Conservation (phyloP, 2,797 vertebrate genomes). For the Chrysocyon brachyurus region DNA sequence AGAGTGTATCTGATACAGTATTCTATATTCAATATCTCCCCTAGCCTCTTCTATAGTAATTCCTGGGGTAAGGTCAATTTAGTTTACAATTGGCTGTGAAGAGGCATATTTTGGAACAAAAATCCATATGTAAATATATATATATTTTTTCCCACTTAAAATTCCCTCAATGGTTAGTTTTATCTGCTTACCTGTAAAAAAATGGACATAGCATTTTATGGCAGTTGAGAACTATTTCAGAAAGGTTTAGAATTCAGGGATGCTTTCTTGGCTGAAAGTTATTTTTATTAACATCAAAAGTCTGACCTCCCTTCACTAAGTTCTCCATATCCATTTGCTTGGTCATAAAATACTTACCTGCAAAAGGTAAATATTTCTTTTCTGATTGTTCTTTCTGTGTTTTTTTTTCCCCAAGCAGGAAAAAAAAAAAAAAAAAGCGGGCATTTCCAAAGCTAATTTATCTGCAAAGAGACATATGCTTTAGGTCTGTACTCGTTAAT, state of each 20-base stretch:
- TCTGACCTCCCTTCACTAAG: constrained; percentile 42
- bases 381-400: constrained; percentile 17
- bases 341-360: constrained; percentile 54
- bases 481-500: constrained; percentile 78
- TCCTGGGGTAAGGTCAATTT: not conserved
- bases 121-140: not conserved
- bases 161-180: not conserved
- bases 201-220: not conserved
- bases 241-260: constrained; percentile 48
- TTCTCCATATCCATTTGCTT: not conserved
- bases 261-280: constrained; percentile 42
- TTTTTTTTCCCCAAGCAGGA: not conserved
- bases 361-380: constrained; percentile 70
- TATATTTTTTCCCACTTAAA: not conserved
- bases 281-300: constrained; percentile 25
- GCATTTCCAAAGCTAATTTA: constrained; percentile 70
- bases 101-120: constrained; percentile 10
- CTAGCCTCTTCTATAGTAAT: not conserved
- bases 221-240: constrained; percentile 33
- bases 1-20: not conserved
- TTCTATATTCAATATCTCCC: not conserved
- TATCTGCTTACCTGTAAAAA: constrained; percentile 2
- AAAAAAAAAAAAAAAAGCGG: not conserved
- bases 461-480: constrained; percentile 70
- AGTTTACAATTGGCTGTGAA: not conserved